A percentile compares a stretch with the other conserved stretches of the same genome.
Evolutionary conservation across 1,140 invertebrate species (phyloP).

Genomic region (Delia radicum): DNA sequence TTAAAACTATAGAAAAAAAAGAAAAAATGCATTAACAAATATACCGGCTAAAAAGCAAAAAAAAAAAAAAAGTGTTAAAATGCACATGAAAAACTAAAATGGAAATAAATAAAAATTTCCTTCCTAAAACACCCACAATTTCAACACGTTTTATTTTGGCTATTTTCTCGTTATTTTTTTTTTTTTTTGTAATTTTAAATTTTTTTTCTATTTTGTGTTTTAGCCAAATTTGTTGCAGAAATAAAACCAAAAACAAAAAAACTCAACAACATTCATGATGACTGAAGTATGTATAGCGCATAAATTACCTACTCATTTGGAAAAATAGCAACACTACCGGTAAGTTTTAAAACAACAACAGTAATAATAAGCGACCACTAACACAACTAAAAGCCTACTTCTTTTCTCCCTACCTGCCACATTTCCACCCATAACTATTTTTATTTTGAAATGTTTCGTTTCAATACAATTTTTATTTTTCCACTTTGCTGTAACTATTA

Average conservation of each 20-base stretch:
- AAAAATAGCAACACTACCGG: not conserved
- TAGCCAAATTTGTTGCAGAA: not conserved
- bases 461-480: too few species aligned
- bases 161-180: not conserved
- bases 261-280: not conserved
- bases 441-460: too few species aligned
- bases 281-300: too few species aligned
- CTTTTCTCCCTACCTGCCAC: too few species aligned
- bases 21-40: not conserved
- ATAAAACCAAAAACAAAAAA: not conserved
- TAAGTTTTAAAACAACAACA: not conserved
- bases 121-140: not conserved
- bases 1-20: not conserved
- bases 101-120: not conserved
- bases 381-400: not conserved
- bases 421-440: too few species aligned
- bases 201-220: not conserved
- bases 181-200: not conserved
- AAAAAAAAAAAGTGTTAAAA: not conserved
- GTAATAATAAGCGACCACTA: not conserved
- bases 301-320: slow-evolving; percentile 4
- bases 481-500: too few species aligned
- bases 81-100: too few species aligned
- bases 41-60: not conserved
- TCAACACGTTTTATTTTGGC: not conserved